Evolutionary conservation across 2,888 invertebrate genomes (phyloP), one percentile per base, ranked within the genome.

Genomic region (Sepioteuthis lessoniana): DNA sequence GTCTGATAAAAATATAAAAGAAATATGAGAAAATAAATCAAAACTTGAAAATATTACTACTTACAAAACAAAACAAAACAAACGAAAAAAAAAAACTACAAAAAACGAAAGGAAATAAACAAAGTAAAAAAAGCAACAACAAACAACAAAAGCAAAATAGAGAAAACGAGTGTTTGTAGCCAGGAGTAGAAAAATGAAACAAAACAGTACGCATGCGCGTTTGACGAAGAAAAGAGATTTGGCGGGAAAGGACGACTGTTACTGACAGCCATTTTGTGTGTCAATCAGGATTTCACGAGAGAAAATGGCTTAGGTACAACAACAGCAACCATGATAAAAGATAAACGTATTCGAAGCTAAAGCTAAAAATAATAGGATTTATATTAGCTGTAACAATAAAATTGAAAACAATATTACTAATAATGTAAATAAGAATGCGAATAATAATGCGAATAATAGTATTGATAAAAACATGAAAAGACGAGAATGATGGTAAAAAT

Each of bases 251-350:
- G 10, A n/a, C 7, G 76, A 10, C 76, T 76, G 76, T 31, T 31
- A 76, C 31, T 76, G 76, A 76, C 76, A 76, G 76, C 76, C 31
- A 76, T 76, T 76, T 76, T 76, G 76, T 76, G 76, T 76, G 76
- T 76, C 76, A 76, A 76, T 76, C 76, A 76, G 76, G 76, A n/a
- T 76, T 76, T 76, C n/a, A 76, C 8, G 31, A 76, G 13, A n/a
- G 76, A 76, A 31, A n/a, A 76, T 76, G 76, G 76, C 76, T 50
- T 50, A 50, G 50, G 50, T 50, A 50, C 50, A 50, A 21, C 50
- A 50, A 50, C 21, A 50, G 50, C 21, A 50, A 50, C 16, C 3
- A 50, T 19, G 21, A 50, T 50, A 50, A 50, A 21, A 50, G 50
- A 50, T 50, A 50, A 50, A 50, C 50, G 50, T 50, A 21, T 50